phyloP scores from a whole-genome alignment of 2,113 vertebrate species.

The zebrafish (Danio rerio) region DNA sequence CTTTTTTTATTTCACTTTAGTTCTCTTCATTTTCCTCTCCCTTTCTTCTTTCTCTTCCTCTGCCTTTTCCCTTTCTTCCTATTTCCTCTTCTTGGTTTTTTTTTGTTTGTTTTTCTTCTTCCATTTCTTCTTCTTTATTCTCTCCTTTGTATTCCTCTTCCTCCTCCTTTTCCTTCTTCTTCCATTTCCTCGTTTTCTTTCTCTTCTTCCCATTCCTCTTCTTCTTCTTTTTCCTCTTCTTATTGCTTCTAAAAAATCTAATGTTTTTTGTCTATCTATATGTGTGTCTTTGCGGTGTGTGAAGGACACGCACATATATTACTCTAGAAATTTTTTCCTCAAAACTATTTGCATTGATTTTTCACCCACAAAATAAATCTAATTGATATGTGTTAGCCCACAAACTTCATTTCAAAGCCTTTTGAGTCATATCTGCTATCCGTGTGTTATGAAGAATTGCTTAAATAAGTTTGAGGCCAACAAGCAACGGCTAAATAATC shows the following conservation, averaged over 20 bases:
- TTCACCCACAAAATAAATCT: not conserved
- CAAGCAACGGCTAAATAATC: not conserved
- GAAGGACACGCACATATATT: not conserved
- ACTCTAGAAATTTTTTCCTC: not conserved
- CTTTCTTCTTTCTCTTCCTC: too few species aligned
- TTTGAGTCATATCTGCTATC: not conserved
- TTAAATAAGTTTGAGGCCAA: not conserved
- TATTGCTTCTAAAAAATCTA: not conserved
- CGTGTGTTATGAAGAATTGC: not conserved
- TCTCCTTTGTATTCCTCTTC: too few species aligned
- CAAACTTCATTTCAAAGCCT: not conserved
- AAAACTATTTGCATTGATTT: conserved; percentile 1
- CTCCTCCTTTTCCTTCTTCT: too few species aligned
- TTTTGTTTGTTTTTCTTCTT: too few species aligned
- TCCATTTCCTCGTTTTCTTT: too few species aligned
- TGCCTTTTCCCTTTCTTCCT: too few species aligned
- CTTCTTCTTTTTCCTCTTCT: too few species aligned
- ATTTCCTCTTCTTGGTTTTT: too few species aligned
- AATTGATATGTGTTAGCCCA: not conserved
- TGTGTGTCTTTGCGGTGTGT: not conserved
- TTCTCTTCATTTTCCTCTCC: too few species aligned
- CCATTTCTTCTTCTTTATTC: too few species aligned
- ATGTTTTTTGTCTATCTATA: not conserved
- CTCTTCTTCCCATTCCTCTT: too few species aligned
- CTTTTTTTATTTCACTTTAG: too few species aligned